Percentiles rank a stretch among this genome's conserved stretches.
Evolutionary conservation across 2,888 invertebrate genomes (phyloP).

Genomic region (Acrobasis suavella): DNA sequence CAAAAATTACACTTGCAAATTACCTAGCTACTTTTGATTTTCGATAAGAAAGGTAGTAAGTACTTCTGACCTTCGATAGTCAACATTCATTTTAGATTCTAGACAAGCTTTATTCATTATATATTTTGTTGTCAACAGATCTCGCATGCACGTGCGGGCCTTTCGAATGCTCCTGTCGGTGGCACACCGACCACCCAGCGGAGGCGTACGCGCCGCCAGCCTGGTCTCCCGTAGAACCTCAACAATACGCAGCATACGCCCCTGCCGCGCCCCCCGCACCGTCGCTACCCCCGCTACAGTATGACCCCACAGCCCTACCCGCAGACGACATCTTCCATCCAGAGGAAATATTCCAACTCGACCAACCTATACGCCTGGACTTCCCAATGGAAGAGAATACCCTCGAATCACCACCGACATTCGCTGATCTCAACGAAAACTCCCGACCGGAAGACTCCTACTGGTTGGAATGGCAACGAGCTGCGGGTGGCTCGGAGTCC

Average conservation of each 20-base stretch:
- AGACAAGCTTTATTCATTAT: background rate
- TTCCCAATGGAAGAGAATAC: constrained; percentile 78
- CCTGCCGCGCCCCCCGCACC: constrained; percentile 52
- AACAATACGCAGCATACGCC: constrained; percentile 59
- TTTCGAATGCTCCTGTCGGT: constrained; percentile 87
- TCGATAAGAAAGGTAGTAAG: no score
- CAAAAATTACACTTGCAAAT: no score
- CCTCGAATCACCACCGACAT: constrained; percentile 85
- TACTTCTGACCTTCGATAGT: no score
- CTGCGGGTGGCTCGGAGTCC: constrained; percentile 69
- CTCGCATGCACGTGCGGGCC: constrained; percentile 88
- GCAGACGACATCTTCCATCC: constrained; percentile 88
- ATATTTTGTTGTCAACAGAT: constrained; percentile 63
- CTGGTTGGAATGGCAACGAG: constrained; percentile 82
- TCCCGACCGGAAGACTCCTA: constrained; percentile 84
- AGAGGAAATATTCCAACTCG: constrained; percentile 89
- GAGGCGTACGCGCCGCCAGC: constrained; percentile 61
- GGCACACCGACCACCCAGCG: constrained; percentile 60
- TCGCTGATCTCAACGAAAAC: constrained; percentile 88
- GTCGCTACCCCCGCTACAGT: constrained; percentile 64
- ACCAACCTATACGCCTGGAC: constrained; percentile 87
- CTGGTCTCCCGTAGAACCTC: constrained; percentile 63
- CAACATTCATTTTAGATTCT: no score
- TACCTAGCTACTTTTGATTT: no score
- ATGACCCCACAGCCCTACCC: constrained; percentile 84